phyloP scores from a whole-genome alignment of 2,888 invertebrate genomes.

The Linnaemya vulpina region DNA sequence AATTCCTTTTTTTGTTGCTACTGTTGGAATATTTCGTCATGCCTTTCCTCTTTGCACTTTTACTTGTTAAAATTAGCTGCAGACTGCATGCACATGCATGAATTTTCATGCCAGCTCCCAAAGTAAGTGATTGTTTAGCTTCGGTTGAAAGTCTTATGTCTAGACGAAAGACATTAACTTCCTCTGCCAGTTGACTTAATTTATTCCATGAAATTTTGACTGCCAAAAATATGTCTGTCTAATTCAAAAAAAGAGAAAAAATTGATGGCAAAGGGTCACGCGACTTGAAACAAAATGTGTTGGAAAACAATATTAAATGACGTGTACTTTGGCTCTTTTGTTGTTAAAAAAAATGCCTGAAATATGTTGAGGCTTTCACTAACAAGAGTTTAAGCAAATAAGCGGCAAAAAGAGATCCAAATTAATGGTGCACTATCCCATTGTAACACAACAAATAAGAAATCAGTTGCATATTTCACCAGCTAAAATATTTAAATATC shows the following conservation, averaged over 20 bases:
- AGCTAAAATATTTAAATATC: too few relatives aligned
- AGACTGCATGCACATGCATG: not conserved
- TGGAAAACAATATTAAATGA: not conserved
- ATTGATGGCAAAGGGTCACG: slow-evolving; percentile 44
- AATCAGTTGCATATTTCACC: too few relatives aligned
- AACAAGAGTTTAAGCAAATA: too few relatives aligned
- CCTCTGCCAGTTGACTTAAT: slow-evolving; percentile 11
- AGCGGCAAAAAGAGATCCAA: too few relatives aligned
- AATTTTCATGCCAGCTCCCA: not conserved
- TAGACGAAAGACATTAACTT: slow-evolving; percentile 61
- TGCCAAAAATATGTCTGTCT: slow-evolving; percentile 36
- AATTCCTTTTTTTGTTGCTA: not conserved
- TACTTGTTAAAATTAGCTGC: not conserved
- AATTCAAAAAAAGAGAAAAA: not conserved
- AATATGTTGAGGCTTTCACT: too few relatives aligned
- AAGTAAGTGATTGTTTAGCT: not conserved
- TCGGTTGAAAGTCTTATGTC: slow-evolving; percentile 27
- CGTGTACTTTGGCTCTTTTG: not conserved
- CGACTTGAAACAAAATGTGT: slow-evolving; percentile 15
- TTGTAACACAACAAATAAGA: too few relatives aligned
- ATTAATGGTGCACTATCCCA: too few relatives aligned
- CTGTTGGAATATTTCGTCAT: not conserved
- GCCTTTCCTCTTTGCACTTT: slow-evolving; percentile 2
- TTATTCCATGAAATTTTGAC: slow-evolving; percentile 20
- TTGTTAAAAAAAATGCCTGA: not conserved